Base-by-base conservation (phyloP, 2,888 invertebrate species). In the Vannuccia rotundouncinata region DNA sequence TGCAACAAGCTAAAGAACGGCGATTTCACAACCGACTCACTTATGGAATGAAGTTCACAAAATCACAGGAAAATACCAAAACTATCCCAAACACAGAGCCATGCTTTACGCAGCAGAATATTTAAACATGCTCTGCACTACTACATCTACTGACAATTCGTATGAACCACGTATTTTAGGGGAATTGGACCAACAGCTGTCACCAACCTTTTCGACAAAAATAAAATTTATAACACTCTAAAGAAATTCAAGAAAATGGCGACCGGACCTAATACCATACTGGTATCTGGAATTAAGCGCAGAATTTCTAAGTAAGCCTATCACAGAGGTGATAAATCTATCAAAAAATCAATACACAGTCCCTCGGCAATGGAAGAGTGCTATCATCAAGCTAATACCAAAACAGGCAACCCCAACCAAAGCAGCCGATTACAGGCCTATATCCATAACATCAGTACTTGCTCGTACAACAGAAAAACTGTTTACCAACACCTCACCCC, bases 281-380 rank as follows among this genome's bases (percentile, higher is more conserved):
- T 66, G 25, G 66, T 66, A 22, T 27, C 66, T 66, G 13, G 25
- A 66, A 66, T 66, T n/a, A 66, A 2, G 66, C 13, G 22, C 66
- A 66, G 66, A 66, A 22, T 66, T 66, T 27, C 66, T 66, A 27
- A 22, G 25, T 66, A 66, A n/a, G 25, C 25, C 66, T 66, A 66
- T 66, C 25, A 66, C 66, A n/a, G 66, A 17, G 66, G 5, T 45
- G 45, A 5, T 45, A 5, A 45, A 45, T 22, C 22, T 22, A 27
- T 66, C 66, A 66, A 66, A 22, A 17, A 66, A 66, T 2, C 66
- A 66, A 66, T 66, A 66, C 25, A 66, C 66, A 66, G 66, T 66
- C 66, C 22, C 66, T 17, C 25, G 13, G 66, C 66, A 66, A 66
- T 66, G 66, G 66, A 66, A 66, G 66, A 66, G 25, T 27, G 22